Percentiles rank a stretch among this genome's conserved stretches.
phyloP scores from a whole-genome alignment of 1,140 invertebrate genomes.

The Musca domestica region DNA sequence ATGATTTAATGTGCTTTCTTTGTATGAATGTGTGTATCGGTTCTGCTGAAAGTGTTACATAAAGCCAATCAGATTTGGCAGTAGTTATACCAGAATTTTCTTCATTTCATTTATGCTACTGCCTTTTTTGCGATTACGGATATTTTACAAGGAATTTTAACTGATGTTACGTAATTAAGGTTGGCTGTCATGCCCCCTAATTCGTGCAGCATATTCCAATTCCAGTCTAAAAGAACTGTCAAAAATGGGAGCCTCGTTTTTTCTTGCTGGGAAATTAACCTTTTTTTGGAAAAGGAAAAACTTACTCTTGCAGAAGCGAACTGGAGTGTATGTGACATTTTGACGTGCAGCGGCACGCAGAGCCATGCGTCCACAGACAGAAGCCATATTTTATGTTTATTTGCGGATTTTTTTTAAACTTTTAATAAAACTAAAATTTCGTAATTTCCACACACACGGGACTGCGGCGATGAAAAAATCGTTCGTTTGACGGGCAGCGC shows the following conservation, averaged over 20 bases:
- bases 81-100: background rate
- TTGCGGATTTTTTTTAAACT: conserved; percentile 38
- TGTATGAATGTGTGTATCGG: too few species aligned
- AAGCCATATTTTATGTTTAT: conserved; percentile 59
- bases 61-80: background rate
- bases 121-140: background rate
- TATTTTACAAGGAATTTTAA: too few species aligned
- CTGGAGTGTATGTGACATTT: conserved; percentile 55
- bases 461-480: conserved; percentile 17
- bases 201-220: background rate
- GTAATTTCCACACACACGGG: conserved; percentile 26
- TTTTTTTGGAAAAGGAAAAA: conserved; percentile 22
- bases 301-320: conserved; percentile 56
- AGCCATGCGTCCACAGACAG: conserved; percentile 57
- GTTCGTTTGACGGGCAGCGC: conserved; percentile 16
- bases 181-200: background rate
- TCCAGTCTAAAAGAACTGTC: background rate
- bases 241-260: conserved; percentile 1
- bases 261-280: background rate
- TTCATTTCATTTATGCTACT: background rate
- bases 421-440: conserved; percentile 28
- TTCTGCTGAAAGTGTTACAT: background rate
- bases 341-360: conserved; percentile 56
- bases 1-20: too few species aligned
- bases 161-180: conserved; percentile 2